These are phyloP conservation scores for Limnephilus lunatus DNA, from an alignment of 2,888 invertebrate genomes.

Conservation along the genomic window DNA sequence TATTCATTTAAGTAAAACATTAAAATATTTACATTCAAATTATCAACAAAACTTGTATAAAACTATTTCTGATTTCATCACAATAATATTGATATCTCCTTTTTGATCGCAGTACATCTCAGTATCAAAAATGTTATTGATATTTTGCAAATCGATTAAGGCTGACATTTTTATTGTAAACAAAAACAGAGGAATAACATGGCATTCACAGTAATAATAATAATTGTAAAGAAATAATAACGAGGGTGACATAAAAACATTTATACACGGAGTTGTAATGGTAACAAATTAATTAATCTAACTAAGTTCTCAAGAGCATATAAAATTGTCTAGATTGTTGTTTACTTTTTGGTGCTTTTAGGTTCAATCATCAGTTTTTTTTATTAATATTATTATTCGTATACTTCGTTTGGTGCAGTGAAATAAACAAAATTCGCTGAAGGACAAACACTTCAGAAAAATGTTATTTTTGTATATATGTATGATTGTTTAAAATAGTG, in stretches of 20 bases:
- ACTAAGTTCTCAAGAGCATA: conserved; percentile 22
- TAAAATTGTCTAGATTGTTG: conserved; percentile 24
- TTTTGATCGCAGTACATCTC: conserved; percentile 15
- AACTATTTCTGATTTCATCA: conserved; percentile 51
- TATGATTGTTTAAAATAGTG: conserved; percentile 42
- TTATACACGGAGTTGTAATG: conserved; percentile 14
- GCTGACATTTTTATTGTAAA: conserved; percentile 21
- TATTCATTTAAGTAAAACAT: conserved; percentile 64
- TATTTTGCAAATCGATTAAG: conserved; percentile 8
- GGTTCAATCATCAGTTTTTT: background rate
- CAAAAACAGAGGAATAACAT: conserved; percentile 19
- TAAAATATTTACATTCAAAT: conserved; percentile 62
- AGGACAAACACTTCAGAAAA: conserved; percentile 43
- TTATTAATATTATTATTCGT: conserved; percentile 59
- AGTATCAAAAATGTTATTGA: conserved; percentile 16
- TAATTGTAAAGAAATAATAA: conserved; percentile 5
- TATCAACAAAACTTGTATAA: conserved; percentile 55
- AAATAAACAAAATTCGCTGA: conserved; percentile 27
- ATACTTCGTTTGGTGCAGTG: conserved; percentile 53
- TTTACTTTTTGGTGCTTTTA: conserved; percentile 13
- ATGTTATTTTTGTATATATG: background rate
- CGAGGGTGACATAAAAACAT: background rate
- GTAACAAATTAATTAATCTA: conserved; percentile 33
- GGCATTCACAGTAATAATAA: conserved; percentile 7
- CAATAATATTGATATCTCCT: conserved; percentile 47